phyloP scores from a whole-genome alignment of 2,888 invertebrate genomes.

The Hypomecis atomaria region DNA sequence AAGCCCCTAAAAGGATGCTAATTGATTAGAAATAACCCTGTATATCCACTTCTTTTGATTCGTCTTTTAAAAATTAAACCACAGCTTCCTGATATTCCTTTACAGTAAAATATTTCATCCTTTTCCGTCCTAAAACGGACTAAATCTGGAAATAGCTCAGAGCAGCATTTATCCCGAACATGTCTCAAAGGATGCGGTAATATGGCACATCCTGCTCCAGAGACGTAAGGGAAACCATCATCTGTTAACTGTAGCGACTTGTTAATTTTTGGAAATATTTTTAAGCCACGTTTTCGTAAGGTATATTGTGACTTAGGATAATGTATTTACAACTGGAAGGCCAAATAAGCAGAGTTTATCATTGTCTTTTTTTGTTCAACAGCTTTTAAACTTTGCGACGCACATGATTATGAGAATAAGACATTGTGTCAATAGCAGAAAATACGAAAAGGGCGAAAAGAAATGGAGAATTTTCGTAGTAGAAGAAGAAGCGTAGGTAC shows the following conservation, averaged over 20 bases:
- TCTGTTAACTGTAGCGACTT: constrained; percentile 14
- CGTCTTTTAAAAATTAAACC: no score
- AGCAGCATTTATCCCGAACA: constrained; percentile 21
- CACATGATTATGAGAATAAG: no score
- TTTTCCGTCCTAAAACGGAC: constrained; percentile 15
- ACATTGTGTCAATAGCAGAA: no score
- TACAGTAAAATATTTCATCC: constrained; percentile 22
- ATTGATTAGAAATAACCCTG: no score
- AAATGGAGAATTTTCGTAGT: no score
- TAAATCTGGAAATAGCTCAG: constrained; percentile 27
- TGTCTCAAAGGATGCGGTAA: constrained; percentile 30
- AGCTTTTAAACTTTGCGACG: no score
- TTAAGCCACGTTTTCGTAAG: constrained; percentile 1
- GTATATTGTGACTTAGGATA: neutral
- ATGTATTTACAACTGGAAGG: neutral
- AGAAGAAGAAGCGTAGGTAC: no score
- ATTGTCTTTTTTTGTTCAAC: no score
- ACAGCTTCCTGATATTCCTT: neutral
- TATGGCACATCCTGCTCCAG: constrained; percentile 33
- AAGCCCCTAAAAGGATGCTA: no score
- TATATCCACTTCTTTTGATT: no score
- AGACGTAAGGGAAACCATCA: constrained; percentile 29
- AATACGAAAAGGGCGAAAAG: no score
- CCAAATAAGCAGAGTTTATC: neutral
- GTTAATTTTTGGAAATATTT: constrained; percentile 2